These are phyloP conservation scores for Drosophila sproati DNA, from an alignment of 1,140 invertebrate species.

Conservation along the genomic window DNA sequence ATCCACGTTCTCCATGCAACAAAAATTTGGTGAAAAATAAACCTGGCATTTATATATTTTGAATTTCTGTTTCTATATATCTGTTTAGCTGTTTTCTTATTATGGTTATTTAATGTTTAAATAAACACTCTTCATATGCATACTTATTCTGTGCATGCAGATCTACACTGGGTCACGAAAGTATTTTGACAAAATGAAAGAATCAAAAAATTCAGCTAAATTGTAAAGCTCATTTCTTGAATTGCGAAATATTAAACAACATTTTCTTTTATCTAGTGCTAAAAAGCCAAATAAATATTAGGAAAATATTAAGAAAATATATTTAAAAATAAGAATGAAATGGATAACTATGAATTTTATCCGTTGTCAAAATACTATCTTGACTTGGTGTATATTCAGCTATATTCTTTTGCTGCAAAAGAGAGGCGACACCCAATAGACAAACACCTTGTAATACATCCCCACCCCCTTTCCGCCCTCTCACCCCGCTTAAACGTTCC, in stretches of 20 bases:
- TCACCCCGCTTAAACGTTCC: neutral
- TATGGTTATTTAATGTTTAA: conserved; percentile 35
- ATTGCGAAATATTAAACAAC: too few species aligned
- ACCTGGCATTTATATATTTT: neutral
- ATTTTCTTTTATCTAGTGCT: too few species aligned
- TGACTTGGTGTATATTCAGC: conserved; percentile 12
- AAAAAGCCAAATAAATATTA: too few species aligned
- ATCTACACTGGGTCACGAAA: too few species aligned
- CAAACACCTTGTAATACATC: conserved; percentile 11
- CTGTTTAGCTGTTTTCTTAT: conserved; percentile 14
- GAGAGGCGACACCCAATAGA: neutral
- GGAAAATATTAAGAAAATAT: too few species aligned
- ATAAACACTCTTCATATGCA: conserved; percentile 33
- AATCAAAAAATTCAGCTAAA: too few species aligned
- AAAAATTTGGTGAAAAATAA: neutral
- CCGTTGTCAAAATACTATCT: too few species aligned
- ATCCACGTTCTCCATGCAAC: conserved; percentile 7
- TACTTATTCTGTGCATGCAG: neutral
- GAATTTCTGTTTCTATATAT: conserved; percentile 17
- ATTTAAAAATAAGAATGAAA: too few species aligned
- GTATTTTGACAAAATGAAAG: too few species aligned
- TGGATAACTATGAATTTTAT: too few species aligned
- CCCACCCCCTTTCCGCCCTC: neutral
- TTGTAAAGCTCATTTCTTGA: too few species aligned
- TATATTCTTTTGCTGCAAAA: neutral